Evolutionary conservation across 2,797 vertebrate genomes (phyloP), one percentile per base, ranked within the genome.

Genomic region (Tragelaphus oryx): DNA sequence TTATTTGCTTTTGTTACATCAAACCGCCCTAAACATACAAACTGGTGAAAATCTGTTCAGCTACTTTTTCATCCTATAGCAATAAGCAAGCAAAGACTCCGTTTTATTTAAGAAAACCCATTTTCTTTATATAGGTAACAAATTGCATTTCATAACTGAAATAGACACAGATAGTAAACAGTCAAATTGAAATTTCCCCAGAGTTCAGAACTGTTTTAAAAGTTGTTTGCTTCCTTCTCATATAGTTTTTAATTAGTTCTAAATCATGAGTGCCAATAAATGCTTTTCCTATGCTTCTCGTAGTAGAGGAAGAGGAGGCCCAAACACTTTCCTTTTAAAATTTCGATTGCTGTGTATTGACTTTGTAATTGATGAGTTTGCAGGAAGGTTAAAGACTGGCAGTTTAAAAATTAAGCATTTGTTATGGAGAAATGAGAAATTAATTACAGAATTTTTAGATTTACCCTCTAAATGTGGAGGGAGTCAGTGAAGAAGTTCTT

Each of bases 61-160:
- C 22, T 62, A 4, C 20, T 46, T 84, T 65, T 79, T 83, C 46
- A 44, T 76, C 17, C 83, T 76, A 18, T n/a, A 89, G 28, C n/a
- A 68, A 30, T 88, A 88, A 55, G 60, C 30, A 94, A 94, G 30
- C 5, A 86, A 26, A 91, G n/a, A 37, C 18, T 79, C 48, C 13
- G 10, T 95, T 93, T 96, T 76, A 55, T 81, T 89, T 76, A 78
- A 93, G 30, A 95, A 33, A 78, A 18, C 3, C 30, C 0, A 6
- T 81, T 95, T 90, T 90, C 88, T 62, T 85, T 85, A 46, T 83
- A 33, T 50, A n/a, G 30, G 9, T 79, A 76, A 74, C 55, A 93
- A 96, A 83, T 41, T 80, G 26, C 59, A 87, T 93, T 93, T 97
- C 76, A 87, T 41, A 93, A 95, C 30, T 79, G 44, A 91, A 81